Conservation (phyloP, 2,797 vertebrate genomes). For the Enteromius afrohamiltoni region DNA sequence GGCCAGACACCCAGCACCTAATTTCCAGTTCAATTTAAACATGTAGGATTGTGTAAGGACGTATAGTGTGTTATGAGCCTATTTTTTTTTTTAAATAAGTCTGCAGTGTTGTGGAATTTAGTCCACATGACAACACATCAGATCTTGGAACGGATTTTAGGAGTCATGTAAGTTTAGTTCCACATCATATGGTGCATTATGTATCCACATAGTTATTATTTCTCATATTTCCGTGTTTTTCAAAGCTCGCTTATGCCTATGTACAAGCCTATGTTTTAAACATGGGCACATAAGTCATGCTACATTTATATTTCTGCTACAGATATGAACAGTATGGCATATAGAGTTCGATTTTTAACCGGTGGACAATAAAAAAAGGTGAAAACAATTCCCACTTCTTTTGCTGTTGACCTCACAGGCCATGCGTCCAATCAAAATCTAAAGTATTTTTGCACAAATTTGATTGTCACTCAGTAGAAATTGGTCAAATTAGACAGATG, state of each 20-base stretch:
- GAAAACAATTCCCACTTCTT: slow-evolving; percentile 14
- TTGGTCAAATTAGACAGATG: neutral
- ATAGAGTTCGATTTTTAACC: neutral
- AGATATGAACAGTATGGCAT: neutral
- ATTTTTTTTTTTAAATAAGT: slow-evolving; percentile 20
- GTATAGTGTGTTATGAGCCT: no score
- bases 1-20: no score
- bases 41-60: no score
- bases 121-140: neutral
- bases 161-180: neutral
- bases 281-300: neutral
- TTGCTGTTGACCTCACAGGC: neutral
- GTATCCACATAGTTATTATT: neutral
- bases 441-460: neutral
- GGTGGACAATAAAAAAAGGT: neutral
- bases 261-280: neutral
- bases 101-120: neutral
- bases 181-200: neutral
- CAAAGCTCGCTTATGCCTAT: neutral
- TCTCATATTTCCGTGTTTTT: neutral
- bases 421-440: neutral
- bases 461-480: neutral
- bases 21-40: no score
- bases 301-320: slow-evolving; percentile 3
- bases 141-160: neutral